These are phyloP conservation scores for Mastomys coucha DNA, from an alignment of 2,113 vertebrate genomes.

Conservation along the genomic window DNA sequence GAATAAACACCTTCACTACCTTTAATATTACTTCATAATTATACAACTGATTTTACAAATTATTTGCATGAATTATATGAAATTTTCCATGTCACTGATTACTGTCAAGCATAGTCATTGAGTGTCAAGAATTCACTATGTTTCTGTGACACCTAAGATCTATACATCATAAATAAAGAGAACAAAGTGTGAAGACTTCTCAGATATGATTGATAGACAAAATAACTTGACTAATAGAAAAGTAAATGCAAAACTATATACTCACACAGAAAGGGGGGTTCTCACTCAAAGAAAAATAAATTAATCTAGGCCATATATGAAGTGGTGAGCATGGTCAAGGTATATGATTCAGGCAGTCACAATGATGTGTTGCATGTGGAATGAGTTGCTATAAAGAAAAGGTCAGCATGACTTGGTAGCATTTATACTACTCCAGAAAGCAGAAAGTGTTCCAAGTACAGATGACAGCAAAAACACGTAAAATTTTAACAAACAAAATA, in stretches of 20 bases:
- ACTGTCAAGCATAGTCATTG: neutral
- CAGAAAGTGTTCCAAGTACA: neutral
- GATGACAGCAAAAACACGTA: neutral
- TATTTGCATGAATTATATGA: neutral
- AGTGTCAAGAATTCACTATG: neutral
- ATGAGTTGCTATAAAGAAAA: neutral
- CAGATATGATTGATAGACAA: neutral
- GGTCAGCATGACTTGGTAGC: neutral
- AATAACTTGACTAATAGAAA: neutral
- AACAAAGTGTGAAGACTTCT: neutral
- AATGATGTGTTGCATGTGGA: neutral
- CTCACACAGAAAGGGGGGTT: neutral
- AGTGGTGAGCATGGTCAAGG: neutral
- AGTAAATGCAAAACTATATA: neutral
- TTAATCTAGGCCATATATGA: neutral
- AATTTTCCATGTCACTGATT: neutral
- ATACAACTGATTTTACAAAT: neutral
- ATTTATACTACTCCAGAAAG: neutral
- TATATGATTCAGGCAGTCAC: neutral
- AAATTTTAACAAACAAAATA: neutral
- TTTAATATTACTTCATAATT: neutral
- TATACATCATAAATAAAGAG: too few relatives aligned
- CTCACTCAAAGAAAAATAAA: neutral
- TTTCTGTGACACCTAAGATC: neutral
- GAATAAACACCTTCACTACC: neutral